phyloP scores from a whole-genome alignment of 2,888 invertebrate genomes.

The Callyntrura sp. region DNA sequence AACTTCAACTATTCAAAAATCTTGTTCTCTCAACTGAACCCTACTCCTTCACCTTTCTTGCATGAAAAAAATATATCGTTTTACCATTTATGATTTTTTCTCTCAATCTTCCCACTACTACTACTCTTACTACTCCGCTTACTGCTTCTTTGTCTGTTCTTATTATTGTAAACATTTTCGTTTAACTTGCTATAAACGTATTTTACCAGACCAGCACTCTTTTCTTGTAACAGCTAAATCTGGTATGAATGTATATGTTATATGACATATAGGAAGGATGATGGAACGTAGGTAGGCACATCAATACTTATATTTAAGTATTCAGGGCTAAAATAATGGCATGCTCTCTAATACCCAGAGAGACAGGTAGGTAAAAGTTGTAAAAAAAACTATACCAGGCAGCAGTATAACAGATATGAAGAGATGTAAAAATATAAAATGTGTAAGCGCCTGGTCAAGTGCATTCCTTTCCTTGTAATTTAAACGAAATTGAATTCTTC shows the following conservation, averaged over 20 bases:
- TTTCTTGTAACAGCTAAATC: slow-evolving; percentile 33
- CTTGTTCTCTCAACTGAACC: slow-evolving; percentile 65
- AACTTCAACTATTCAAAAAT: slow-evolving; percentile 57
- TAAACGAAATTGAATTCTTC: slow-evolving; percentile 54
- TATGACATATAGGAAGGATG: too few species aligned
- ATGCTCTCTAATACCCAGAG: slow-evolving; percentile 55
- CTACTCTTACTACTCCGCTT: not conserved
- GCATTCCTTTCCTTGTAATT: slow-evolving; percentile 51
- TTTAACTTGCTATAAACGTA: slow-evolving; percentile 43
- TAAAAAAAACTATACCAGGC: slow-evolving; percentile 28
- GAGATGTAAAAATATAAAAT: not conserved
- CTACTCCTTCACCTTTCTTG: slow-evolving; percentile 66
- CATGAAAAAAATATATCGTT: slow-evolving; percentile 57
- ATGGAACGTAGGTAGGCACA: too few species aligned
- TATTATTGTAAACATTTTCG: slow-evolving; percentile 50
- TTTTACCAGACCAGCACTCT: slow-evolving; percentile 39
- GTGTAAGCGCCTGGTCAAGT: not conserved
- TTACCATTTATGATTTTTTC: slow-evolving; percentile 75
- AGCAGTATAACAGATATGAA: not conserved
- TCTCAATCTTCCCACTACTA: slow-evolving; percentile 55
- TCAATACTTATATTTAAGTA: slow-evolving; percentile 2
- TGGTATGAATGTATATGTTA: not conserved
- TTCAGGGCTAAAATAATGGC: slow-evolving; percentile 34
- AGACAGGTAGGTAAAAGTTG: slow-evolving; percentile 48
- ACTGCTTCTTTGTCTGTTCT: slow-evolving; percentile 38